Conservation (phyloP, 2,888 invertebrate genomes). For the Diaprepes abbreviatus region DNA sequence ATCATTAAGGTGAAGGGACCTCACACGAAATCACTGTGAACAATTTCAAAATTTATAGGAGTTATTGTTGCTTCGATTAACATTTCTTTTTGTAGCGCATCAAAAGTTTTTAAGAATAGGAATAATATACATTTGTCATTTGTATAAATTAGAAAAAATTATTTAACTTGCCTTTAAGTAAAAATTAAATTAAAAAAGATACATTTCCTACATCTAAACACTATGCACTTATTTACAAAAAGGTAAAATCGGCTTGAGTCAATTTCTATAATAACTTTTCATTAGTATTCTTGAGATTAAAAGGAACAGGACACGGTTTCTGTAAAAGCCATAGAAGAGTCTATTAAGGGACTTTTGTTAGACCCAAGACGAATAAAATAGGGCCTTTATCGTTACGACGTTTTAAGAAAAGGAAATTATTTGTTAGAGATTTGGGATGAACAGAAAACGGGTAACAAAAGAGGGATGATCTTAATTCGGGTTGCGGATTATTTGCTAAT, state of each 20-base stretch:
- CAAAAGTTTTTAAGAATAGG: no score
- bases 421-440: conserved; percentile 5
- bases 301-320: conserved; percentile 22
- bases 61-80: no score
- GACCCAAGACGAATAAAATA: conserved; percentile 27
- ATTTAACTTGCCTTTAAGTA: no score
- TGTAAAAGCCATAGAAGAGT: conserved; percentile 20
- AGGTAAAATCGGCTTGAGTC: neutral
- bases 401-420: conserved; percentile 17
- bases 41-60: no score
- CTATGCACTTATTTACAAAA: neutral
- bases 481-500: neutral
- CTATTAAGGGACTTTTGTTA: conserved; percentile 34
- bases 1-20: no score
- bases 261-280: conserved; percentile 10
- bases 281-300: conserved; percentile 17
- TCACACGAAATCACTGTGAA: no score
- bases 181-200: no score
- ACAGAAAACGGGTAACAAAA: neutral
- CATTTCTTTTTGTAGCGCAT: no score
- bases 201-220: no score
- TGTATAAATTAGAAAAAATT: no score
- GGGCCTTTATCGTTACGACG: conserved; percentile 22
- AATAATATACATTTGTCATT: no score
- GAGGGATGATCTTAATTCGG: neutral